Percentiles rank a stretch among this genome's conserved stretches.
Evolutionary conservation across 2,888 invertebrate species (phyloP).

Genomic region (Arenicola marina): DNA sequence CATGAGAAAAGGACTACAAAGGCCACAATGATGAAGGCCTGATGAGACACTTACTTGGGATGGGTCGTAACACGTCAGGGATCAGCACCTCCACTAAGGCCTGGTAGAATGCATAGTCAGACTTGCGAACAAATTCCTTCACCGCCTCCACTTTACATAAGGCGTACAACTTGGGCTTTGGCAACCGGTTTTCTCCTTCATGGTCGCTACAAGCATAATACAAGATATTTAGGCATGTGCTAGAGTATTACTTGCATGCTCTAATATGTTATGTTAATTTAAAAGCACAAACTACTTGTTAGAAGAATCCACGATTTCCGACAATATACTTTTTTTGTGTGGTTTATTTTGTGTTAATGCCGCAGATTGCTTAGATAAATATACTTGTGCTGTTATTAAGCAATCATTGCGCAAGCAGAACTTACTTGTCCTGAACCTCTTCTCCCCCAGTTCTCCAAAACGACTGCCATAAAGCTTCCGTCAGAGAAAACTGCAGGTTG

Average conservation of each 20-base stretch:
- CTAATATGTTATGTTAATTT: too few relatives aligned
- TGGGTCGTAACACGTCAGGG: slow-evolving; percentile 92
- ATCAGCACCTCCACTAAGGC: slow-evolving; percentile 93
- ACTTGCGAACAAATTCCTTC: slow-evolving; percentile 77
- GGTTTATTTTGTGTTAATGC: too few relatives aligned
- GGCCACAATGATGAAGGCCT: too few relatives aligned
- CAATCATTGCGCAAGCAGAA: too few relatives aligned
- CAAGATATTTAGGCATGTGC: neutral
- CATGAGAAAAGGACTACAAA: too few relatives aligned
- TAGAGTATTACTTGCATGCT: too few relatives aligned
- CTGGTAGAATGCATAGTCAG: slow-evolving; percentile 92
- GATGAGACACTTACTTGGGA: slow-evolving; percentile 73
- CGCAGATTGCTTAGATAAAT: too few relatives aligned
- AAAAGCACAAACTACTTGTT: too few relatives aligned
- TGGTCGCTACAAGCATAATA: slow-evolving; percentile 44
- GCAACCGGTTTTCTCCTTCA: slow-evolving; percentile 51
- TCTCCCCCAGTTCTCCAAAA: slow-evolving; percentile 86
- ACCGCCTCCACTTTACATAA: slow-evolving; percentile 75
- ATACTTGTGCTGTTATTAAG: too few relatives aligned
- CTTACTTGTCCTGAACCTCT: too few relatives aligned
- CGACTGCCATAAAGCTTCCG: slow-evolving; percentile 87
- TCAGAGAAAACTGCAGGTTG: slow-evolving; percentile 84
- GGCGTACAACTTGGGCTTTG: slow-evolving; percentile 69
- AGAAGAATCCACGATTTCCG: too few relatives aligned
- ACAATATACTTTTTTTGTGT: too few relatives aligned